Conservation (phyloP, 2,888 invertebrate genomes). For the Pecten maximus region DNA sequence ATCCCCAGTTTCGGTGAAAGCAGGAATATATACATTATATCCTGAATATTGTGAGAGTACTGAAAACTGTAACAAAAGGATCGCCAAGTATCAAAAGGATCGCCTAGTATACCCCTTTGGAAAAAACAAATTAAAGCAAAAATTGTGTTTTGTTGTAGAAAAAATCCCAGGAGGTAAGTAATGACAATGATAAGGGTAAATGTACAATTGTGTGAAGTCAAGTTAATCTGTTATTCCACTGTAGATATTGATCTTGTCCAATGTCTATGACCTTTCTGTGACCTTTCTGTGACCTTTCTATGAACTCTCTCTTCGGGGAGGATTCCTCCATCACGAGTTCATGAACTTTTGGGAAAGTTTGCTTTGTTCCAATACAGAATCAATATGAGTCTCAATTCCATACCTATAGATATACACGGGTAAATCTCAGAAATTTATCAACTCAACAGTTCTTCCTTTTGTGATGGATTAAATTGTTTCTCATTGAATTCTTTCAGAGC, state of each 20-base stretch:
- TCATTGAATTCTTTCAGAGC: not conserved
- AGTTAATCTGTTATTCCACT: not conserved
- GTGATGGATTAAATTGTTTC: not conserved
- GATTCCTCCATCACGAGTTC: not conserved
- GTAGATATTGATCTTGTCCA: not conserved
- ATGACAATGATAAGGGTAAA: not conserved
- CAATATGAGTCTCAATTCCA: not conserved
- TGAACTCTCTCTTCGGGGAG: not conserved
- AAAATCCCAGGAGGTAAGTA: not conserved
- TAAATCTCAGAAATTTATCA: not conserved
- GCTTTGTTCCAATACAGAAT: not conserved
- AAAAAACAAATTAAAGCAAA: not conserved
- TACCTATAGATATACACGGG: not conserved
- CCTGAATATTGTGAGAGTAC: too few relatives aligned
- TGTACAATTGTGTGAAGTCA: not conserved
- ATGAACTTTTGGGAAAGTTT: not conserved
- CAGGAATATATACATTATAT: too few relatives aligned
- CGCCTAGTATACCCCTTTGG: not conserved
- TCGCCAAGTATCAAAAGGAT: not conserved
- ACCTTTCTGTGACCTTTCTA: slow-evolving; percentile 20
- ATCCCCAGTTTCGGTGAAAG: too few relatives aligned
- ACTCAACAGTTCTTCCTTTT: not conserved
- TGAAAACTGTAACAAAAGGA: too few relatives aligned
- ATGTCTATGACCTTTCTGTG: not conserved
- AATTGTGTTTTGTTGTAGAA: not conserved